A percentile compares a stretch with the other conserved stretches of the same genome.
Evolutionary conservation across 2,113 vertebrate genomes (phyloP).

Genomic region (Ellobius talpinus): DNA sequence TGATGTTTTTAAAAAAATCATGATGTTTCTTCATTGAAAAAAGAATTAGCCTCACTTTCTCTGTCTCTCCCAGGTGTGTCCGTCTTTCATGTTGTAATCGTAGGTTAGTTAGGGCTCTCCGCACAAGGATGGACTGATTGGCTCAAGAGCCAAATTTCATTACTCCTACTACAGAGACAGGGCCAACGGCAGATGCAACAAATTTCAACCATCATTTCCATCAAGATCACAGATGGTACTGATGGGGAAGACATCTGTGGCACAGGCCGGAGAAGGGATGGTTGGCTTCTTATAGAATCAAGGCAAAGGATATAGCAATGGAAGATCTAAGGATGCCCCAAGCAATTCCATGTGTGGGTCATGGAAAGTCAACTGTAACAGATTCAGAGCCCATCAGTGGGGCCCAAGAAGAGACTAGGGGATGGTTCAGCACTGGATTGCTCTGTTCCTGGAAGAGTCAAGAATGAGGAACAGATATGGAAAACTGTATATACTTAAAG

Average conservation of each 20-base stretch:
- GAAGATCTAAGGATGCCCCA: conserved; percentile 49
- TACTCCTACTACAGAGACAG: conserved; percentile 67
- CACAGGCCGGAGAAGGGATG: conserved; percentile 57
- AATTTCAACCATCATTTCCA: conserved; percentile 70
- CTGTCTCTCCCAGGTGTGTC: conserved; percentile 16
- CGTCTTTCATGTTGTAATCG: conserved; percentile 67
- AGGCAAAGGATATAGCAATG: conserved; percentile 58
- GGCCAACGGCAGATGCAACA: conserved; percentile 76
- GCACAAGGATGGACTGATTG: conserved; percentile 65
- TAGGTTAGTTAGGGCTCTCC: conserved; percentile 59
- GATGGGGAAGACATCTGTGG: conserved; percentile 76
- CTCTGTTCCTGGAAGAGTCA: neutral
- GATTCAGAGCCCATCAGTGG: neutral
- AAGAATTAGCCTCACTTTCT: neutral
- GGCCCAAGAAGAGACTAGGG: neutral
- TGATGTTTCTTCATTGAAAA: conserved; percentile 52
- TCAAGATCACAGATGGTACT: conserved; percentile 76
- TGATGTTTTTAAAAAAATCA: conserved; percentile 36
- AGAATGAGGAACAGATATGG: neutral
- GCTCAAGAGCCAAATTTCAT: conserved; percentile 71
- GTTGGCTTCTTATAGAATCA: conserved; percentile 65
- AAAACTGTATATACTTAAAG: neutral
- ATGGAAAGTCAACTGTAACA: neutral
- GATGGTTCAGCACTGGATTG: neutral
- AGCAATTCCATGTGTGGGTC: conserved; percentile 20